Evolutionary conservation across 2,113 vertebrate genomes (phyloP), one percentile per base, ranked within the genome.

Genomic region (Alouatta palliata): DNA sequence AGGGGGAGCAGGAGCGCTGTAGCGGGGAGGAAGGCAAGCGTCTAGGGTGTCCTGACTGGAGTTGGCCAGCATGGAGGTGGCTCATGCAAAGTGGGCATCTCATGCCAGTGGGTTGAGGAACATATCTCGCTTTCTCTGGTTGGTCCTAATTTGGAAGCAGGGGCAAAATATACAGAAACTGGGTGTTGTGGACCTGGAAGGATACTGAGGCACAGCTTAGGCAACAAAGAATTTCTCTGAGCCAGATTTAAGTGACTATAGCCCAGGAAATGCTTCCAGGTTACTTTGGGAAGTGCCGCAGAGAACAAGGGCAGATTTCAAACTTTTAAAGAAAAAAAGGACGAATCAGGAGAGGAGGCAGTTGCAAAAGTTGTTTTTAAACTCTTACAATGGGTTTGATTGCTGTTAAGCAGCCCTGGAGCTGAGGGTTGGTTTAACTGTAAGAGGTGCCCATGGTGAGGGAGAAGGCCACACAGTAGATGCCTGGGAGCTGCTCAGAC

Each of bases 1-100:
- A 16, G 16, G 32, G 40, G 13, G 8, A 5, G 73, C 17, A 37
- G 49, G 83, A 40, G 12, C n/a, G 30, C 58, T 4, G 10, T 35
- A 4, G 1, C 37, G 32, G 8, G 43, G 25, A 47, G 75, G 23
- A 2, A 11, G 3, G 68, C 49, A 27, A 73, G 8, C 21, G 32
- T 40, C 37, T 0, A 13, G 21, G 37, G 52, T 37, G 20, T 27
- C 32, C 61, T 61, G 35, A 35, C 0, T 54, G 37, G 61, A 32
- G n/a, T 3, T n/a, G 13, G 25, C 1, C 5, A 21, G 47, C 30
- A 0, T 0, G 1, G 49, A 45, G 91, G 27, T 14, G 66, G 61
- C 70, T 79, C 2, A 16, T 3, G 9, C 12, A 35, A 52, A 16
- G 35, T 16, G 25, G 3, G 40, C 27, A 1, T 14, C 70, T 6